phyloP scores from a whole-genome alignment of 1,140 invertebrate species.

The Solenopsis fugax region DNA sequence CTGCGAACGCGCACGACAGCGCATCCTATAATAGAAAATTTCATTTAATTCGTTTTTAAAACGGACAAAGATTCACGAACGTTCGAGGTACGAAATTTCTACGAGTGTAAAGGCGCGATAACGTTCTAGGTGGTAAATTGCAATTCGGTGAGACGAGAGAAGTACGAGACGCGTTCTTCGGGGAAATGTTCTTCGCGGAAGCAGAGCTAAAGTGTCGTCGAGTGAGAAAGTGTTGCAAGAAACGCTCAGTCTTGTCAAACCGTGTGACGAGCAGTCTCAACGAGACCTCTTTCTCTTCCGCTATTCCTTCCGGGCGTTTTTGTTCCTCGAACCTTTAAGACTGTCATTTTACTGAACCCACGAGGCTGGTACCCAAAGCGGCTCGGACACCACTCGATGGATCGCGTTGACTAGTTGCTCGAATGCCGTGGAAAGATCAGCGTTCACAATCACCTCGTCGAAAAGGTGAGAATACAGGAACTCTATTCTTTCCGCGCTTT shows the following conservation, averaged over 20 bases:
- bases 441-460: slow-evolving; percentile 97
- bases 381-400: slow-evolving; percentile 95
- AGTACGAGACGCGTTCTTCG: background rate
- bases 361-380: slow-evolving; percentile 97
- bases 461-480: slow-evolving; percentile 98
- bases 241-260: slow-evolving; percentile 5
- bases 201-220: slow-evolving; percentile 51
- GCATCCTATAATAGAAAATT: slow-evolving; percentile 24
- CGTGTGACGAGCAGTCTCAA: background rate
- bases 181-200: background rate
- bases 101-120: slow-evolving; percentile 56
- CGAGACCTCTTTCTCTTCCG: background rate
- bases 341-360: slow-evolving; percentile 93
- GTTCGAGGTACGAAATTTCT: slow-evolving; percentile 53
- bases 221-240: background rate
- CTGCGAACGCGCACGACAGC: slow-evolving; percentile 23
- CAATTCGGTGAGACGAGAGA: slow-evolving; percentile 49
- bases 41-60: slow-evolving; percentile 41
- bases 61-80: slow-evolving; percentile 13
- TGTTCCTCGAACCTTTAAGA: slow-evolving; percentile 15
- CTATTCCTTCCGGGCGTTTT: background rate
- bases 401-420: slow-evolving; percentile 94
- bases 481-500: slow-evolving; percentile 95
- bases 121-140: slow-evolving; percentile 37
- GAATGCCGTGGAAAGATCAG: slow-evolving; percentile 95